These are phyloP conservation scores for Neoaliturus tenellus DNA, from an alignment of 2,888 invertebrate genomes.

Conservation along the genomic window DNA sequence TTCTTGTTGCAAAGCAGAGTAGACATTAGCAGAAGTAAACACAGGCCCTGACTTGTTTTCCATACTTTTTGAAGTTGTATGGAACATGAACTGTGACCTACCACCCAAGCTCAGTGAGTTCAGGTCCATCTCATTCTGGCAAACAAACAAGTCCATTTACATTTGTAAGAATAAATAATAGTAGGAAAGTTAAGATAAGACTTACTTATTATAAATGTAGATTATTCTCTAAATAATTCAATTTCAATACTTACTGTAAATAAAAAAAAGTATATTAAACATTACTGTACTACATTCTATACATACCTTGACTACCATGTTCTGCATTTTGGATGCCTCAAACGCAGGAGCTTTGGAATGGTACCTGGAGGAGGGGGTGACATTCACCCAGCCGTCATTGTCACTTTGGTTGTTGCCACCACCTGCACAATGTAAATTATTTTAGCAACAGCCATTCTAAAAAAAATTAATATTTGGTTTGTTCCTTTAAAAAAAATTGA, in stretches of 20 bases:
- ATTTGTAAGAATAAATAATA: too few relatives aligned
- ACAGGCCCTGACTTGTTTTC: not conserved
- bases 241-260: too few relatives aligned
- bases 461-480: too few relatives aligned
- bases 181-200: too few relatives aligned
- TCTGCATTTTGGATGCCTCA: constrained; percentile 45
- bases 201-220: too few relatives aligned
- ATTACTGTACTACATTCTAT: too few relatives aligned
- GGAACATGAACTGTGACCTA: constrained; percentile 2
- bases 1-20: constrained; percentile 7
- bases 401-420: constrained; percentile 52
- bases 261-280: too few relatives aligned
- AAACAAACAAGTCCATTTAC: not conserved
- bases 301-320: constrained; percentile 36
- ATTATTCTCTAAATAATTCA: too few relatives aligned
- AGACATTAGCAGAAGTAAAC: constrained; percentile 16
- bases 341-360: constrained; percentile 1
- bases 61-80: not conserved
- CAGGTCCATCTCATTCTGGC: constrained; percentile 16
- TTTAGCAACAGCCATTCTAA: not conserved
- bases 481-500: too few relatives aligned
- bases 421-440: not conserved
- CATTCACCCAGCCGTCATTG: constrained; percentile 61
- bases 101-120: constrained; percentile 29
- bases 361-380: not conserved